Evolutionary conservation across 2,888 invertebrate genomes (phyloP).

Genomic region (Vannuccia rotundouncinata): DNA sequence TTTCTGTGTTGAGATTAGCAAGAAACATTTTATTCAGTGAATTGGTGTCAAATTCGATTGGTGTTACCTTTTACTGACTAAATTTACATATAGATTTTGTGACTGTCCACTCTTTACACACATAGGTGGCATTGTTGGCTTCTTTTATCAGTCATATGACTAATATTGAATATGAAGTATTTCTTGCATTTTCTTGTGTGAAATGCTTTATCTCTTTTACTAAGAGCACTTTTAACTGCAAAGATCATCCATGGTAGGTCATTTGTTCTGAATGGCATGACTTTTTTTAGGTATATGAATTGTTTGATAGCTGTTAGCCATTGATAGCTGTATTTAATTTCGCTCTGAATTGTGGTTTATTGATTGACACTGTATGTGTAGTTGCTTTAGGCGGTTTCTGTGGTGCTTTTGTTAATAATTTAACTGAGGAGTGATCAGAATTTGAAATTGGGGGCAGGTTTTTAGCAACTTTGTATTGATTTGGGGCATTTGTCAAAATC

Average conservation of each 20-base stretch:
- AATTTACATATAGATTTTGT: background rate
- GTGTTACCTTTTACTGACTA: slow-evolving; percentile 2
- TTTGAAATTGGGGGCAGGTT: background rate
- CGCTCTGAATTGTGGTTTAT: slow-evolving; percentile 5
- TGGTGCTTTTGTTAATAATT: background rate
- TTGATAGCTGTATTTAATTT: background rate
- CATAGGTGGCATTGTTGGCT: background rate
- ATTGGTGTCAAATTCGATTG: slow-evolving; percentile 1
- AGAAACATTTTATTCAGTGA: slow-evolving; percentile 20
- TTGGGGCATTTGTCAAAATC: slow-evolving; percentile 15
- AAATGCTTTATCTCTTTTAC: background rate
- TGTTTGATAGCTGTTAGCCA: no score
- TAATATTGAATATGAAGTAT: background rate
- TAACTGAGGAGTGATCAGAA: background rate
- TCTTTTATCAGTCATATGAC: slow-evolving; percentile 15
- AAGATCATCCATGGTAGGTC: slow-evolving; percentile 5
- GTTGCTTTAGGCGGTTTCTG: background rate
- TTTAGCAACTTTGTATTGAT: slow-evolving; percentile 6
- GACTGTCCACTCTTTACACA: slow-evolving; percentile 2
- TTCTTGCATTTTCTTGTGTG: background rate
- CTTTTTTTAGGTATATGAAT: no score
- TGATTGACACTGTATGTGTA: background rate
- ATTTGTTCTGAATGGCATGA: background rate
- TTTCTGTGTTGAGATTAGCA: background rate
- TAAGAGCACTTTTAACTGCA: background rate